These are phyloP conservation scores for Euura saliciscinereae DNA, from an alignment of 1,140 invertebrate species.

Conservation along the genomic window DNA sequence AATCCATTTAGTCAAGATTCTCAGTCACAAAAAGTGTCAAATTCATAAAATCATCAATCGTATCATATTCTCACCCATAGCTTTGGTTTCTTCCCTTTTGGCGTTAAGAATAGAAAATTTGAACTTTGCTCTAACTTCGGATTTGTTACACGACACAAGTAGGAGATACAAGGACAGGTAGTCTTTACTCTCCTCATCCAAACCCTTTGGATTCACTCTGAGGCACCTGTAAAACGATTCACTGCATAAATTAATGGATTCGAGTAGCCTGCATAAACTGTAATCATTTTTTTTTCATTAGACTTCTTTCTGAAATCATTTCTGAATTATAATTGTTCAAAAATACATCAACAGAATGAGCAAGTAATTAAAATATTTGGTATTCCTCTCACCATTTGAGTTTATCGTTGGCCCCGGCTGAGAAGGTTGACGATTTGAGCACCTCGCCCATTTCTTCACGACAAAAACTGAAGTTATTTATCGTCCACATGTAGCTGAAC, in stretches of 20 bases:
- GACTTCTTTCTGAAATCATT: not conserved
- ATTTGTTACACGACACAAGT: constrained; percentile 99
- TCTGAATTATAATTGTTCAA: not conserved
- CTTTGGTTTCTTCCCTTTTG: constrained; percentile 99
- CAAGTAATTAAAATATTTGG: not conserved
- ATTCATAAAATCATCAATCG: too few relatives aligned
- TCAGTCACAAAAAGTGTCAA: constrained; percentile 9
- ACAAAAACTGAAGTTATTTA: constrained; percentile 99
- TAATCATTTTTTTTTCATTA: constrained; percentile 3
- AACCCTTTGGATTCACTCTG: constrained; percentile 98
- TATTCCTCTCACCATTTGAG: constrained; percentile 88
- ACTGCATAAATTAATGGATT: not conserved
- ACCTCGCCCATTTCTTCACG: constrained; percentile 99
- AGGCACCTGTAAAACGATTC: constrained; percentile 79
- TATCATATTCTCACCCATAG: constrained; percentile 78
- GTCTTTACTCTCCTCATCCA: constrained; percentile 99
- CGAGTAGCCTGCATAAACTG: not conserved
- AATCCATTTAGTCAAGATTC: too few relatives aligned
- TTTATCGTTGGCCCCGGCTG: constrained; percentile 98
- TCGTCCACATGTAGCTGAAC: constrained; percentile 99
- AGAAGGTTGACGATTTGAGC: constrained; percentile 98
- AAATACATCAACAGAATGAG: not conserved
- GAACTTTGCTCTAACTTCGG: constrained; percentile 99
- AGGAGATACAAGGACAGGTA: constrained; percentile 98
- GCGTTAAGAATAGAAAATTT: constrained; percentile 99